Base-by-base conservation (phyloP, 2,888 invertebrate species). In the Drosophila quinaria region DNA sequence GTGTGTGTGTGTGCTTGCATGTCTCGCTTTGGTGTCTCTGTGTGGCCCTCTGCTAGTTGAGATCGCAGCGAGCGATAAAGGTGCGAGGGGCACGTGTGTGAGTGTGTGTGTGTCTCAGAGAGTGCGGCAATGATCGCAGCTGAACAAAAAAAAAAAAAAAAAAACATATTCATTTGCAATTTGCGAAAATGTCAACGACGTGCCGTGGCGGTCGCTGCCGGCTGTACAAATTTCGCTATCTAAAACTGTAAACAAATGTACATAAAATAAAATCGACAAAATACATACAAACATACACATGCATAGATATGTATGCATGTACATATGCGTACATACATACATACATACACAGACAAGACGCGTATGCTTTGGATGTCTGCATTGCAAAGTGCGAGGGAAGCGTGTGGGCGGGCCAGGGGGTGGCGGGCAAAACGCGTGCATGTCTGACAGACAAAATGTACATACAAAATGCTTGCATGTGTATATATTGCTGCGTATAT, bases 231-330 rank as follows among this genome's bases (percentile, higher is more conserved):
- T 84, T 87, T 87, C 76, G 88, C 88, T 84, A 87, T 84, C 88
- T 87, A 82, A 87, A 85, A 87, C 82, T 86, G 86, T 87, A 87
- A 86, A 84, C 88, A 85, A 87, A 85, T 82, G 82, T 85, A 84
- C 82, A 84, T 84, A 81, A 84, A 83, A 87, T 87, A 87, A 78
- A 87, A 83, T 83, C 79, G 82, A 83, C 87, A 86, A 76, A 80
- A 86, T 81, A 77, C 74, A 81, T 46, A 77, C 74, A 81, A 46
- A 67, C 65, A 50, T 35, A 62, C 47, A 67, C 25, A 63, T 49
- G 63, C 39, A 25, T 35, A 39, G 29, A 22, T n/a, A 42, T 44
- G 47, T 22, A 46, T 37, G 29, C 4, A 70, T 41, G n/a, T 39
- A 33, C 39, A 31, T 39, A 63, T 63, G 25, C 33, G 41, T 39